Conservation (phyloP, 1,140 invertebrate genomes). For the Conopomorpha cramerella region DNA sequence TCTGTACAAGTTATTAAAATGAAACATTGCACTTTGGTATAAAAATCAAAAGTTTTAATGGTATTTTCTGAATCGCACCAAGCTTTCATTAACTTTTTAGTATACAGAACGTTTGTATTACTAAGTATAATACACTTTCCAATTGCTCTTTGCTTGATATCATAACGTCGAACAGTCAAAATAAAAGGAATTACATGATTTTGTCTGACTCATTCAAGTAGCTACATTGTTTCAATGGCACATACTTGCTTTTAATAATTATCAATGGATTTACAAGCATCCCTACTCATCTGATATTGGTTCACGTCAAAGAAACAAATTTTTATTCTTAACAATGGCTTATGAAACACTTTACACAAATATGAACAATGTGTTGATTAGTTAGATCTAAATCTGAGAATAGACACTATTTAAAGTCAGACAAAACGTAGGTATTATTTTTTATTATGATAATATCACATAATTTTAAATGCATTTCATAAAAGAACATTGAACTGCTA, state of each 20-base stretch:
- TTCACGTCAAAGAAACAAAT: neutral
- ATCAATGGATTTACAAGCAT: neutral
- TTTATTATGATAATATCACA: conserved; percentile 58
- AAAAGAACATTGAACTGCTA: conserved; percentile 39
- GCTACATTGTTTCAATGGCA: conserved; percentile 30
- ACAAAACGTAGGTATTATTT: conserved; percentile 57
- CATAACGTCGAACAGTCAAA: conserved; percentile 21
- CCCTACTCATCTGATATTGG: neutral
- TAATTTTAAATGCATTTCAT: conserved; percentile 53
- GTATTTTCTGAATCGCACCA: conserved; percentile 61
- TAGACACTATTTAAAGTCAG: conserved; percentile 52
- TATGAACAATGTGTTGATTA: conserved; percentile 26
- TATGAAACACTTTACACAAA: conserved; percentile 15
- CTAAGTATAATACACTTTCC: conserved; percentile 52
- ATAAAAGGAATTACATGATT: conserved; percentile 38
- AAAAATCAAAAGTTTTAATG: conserved; percentile 62
- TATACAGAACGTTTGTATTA: conserved; percentile 58
- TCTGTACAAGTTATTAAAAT: too few species aligned
- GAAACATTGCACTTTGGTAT: conserved; percentile 31
- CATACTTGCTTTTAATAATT: conserved; percentile 12
- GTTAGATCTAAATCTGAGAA: conserved; percentile 36
- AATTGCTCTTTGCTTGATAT: conserved; percentile 33
- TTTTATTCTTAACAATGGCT: conserved; percentile 3
- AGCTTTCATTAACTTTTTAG: conserved; percentile 60
- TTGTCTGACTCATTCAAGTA: conserved; percentile 49